Evolutionary conservation across 2,797 vertebrate genomes (phyloP), one percentile per base, ranked within the genome.

Genomic region (Trachurus trachurus): DNA sequence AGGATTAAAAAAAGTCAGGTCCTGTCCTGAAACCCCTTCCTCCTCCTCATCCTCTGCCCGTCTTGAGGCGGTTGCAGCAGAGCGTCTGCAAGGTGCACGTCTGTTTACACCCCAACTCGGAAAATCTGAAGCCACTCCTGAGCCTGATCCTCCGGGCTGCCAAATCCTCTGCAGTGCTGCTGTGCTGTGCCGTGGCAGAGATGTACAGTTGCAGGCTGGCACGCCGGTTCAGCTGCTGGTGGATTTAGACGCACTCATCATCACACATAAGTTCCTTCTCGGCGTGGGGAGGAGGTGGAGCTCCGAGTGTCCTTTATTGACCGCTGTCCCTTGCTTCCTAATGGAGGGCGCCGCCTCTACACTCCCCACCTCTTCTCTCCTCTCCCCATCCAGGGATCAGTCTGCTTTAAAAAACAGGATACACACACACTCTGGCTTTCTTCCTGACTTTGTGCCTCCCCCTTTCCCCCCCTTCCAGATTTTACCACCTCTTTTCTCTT

Each of bases 101-200:
- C 71, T 73, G 68, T 85, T 86, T 78, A 82, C 82, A 26, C 26
- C 85, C 87, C 85, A 0, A 85, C 83, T 83, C 53, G 31, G 26
- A 26, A 26, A 85, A 88, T 86, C 83, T 87, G 78, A 77, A 59
- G 53, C 40, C 19, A 31, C 74, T 86, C 74, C 60, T 26, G 26
- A 26, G 54, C 59, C 81, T 83, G 86, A 84, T 88, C 81, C 64
- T 83, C 86, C 34, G 78, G 68, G 88, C 88, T 86, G 81, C 61
- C 83, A 89, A 89, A 93, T 91, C 88, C 90, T 91, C 92, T 92
- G 92, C 90, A 91, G 92, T 84, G 74, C 82, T 88, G 87, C 87
- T 85, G 31, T 88, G 87, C 87, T 85, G 31, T 34, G 31, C 26
- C 26, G 80, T 82, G 78, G 77, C 81, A 64, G 79, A 74, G 81